These are phyloP conservation scores for Eudyptes chrysolophus DNA, from an alignment of 2,113 vertebrate genomes.

Conservation along the genomic window DNA sequence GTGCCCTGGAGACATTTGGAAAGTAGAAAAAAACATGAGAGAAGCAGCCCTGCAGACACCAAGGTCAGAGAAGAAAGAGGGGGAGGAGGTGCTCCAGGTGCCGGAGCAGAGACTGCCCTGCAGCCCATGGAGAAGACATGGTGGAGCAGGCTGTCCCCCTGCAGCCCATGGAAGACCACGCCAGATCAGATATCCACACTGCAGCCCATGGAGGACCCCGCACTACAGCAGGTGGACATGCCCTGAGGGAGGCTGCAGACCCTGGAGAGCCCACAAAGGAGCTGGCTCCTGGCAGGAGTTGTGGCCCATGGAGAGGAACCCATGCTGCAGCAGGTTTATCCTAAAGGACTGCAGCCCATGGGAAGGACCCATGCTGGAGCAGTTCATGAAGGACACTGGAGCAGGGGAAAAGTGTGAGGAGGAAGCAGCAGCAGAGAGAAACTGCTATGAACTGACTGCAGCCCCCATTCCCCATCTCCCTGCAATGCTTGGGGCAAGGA, in stretches of 20 bases:
- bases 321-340: not conserved
- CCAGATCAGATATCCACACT: not conserved
- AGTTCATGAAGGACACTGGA: not conserved
- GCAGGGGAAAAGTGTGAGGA: not conserved
- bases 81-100: not conserved
- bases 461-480: not conserved
- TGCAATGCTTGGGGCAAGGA: not conserved
- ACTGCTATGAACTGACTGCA: not conserved
- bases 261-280: not conserved
- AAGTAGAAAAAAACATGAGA: not conserved
- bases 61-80: not conserved
- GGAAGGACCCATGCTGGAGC: not conserved
- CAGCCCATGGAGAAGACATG: not conserved
- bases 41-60: not conserved
- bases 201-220: not conserved
- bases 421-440: not conserved
- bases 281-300: not conserved
- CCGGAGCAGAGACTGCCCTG: fast-evolving
- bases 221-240: not conserved
- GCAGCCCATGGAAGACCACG: not conserved
- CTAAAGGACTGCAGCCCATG: not conserved
- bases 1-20: not conserved
- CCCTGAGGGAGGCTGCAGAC: not conserved
- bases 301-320: not conserved
- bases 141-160: not conserved